phyloP scores from a whole-genome alignment of 2,797 vertebrate species.

The Cyclura pinguis region DNA sequence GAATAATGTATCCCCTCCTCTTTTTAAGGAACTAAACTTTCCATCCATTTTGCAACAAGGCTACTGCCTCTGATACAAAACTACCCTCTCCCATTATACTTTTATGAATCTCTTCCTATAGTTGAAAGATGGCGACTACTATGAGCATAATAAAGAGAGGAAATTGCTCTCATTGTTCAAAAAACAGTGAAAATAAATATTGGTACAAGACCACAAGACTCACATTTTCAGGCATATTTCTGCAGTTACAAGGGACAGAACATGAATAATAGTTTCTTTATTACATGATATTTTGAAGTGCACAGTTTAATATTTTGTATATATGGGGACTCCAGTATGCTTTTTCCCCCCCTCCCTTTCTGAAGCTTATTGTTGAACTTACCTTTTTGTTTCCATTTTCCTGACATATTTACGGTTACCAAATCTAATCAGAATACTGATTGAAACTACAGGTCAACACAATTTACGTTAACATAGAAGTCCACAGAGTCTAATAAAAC shows the following conservation, averaged over 20 bases:
- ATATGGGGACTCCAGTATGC: constrained; percentile 7
- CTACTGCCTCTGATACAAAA: neutral
- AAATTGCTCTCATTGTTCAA: neutral
- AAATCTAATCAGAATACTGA: constrained; percentile 15
- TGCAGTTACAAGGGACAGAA: neutral
- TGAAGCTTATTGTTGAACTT: neutral
- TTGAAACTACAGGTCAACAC: constrained; percentile 1
- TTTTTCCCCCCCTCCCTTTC: neutral
- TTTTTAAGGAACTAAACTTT: neutral
- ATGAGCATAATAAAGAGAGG: neutral
- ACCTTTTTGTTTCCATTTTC: neutral
- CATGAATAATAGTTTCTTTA: neutral
- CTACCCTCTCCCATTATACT: neutral
- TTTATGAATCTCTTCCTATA: constrained; percentile 4
- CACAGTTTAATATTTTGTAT: neutral
- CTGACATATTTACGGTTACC: neutral
- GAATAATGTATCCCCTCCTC: neutral
- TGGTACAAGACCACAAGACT: neutral
- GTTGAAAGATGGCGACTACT: neutral
- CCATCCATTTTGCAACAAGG: neutral
- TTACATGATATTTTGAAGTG: neutral
- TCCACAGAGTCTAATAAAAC: neutral
- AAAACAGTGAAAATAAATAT: neutral
- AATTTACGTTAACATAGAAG: neutral
- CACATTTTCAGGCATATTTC: constrained; percentile 1